Base-by-base conservation (phyloP, 2,888 invertebrate species). In the Acleris sparsana region DNA sequence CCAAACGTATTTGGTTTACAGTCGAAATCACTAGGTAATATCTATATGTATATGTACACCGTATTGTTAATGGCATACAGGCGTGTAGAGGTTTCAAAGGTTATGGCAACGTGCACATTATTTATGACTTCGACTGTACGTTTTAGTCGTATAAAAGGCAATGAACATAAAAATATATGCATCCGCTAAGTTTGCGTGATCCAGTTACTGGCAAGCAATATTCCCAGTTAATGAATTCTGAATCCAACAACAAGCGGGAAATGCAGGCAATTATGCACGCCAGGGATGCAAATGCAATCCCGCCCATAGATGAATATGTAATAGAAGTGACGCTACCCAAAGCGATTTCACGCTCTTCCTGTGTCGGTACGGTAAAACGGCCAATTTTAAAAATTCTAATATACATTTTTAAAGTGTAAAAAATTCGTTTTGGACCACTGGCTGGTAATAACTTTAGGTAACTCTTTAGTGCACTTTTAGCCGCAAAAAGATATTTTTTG, bases 171-270 rank as follows among this genome's bases (percentile, higher is more conserved):
- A 33, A 9, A 33, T 9, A 33, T 33, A 33, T 29, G 29, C 33
- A 17, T 5, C 20, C 39, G 16, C 43, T 5, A 55, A 55, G 55
- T 43, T 55, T 13, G 55, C 55, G 55, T 55, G 55, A 39, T 55
- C 39, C 20, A 44, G 6, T 46, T 46, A 22, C n/a, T 57, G 20
- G 44, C 46, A 11, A 46, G 46, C 25, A 55, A 65, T 65, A 43
- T 60, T 64, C 55, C 60, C 49, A 29, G 53, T 43, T 20, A 65
- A 65, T 65, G 43, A 60, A 60, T 60, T 65, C 65, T n/a, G 43
- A 51, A 33, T 60, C 25, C 43, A 59, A 43, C 25, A 57, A 25
- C 20, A 43, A 25, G 22, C 18, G 43, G 49, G 29, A 64, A 55
- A 49, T 64, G 64, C 43, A 60, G 55, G 44, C 29, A 56, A 65